Evolutionary conservation across 2,888 invertebrate genomes (phyloP), one percentile per base, ranked within the genome.

Genomic region (Balanococcus diminutus): DNA sequence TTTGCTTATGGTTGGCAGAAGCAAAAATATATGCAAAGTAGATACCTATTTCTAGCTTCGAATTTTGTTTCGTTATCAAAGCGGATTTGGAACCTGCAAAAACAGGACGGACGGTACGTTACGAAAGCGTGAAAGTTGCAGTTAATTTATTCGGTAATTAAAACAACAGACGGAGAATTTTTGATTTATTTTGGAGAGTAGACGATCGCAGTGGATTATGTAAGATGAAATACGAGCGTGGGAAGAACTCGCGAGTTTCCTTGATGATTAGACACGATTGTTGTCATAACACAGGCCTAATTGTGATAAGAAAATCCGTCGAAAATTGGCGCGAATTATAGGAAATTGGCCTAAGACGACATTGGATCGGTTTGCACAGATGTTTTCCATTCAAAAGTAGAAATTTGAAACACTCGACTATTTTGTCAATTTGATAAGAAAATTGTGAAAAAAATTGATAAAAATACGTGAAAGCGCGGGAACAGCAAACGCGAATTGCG

Each of bases 81-180:
- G n/a, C 36, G 75, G 36, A 32, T 31, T 19, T 67, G 2, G 28
- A 16, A 14, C 14, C 28, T 31, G 31, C 3, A 72, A 32, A 72
- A 72, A 72, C 5, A 16, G 9, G 3, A 67, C n/a, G 56, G 56
- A 36, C 11, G 36, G 5, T 36, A n/a, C 19, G 32, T 79, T 31
- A 79, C 36, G 75, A 79, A 79, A 79, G 75, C 75, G 75, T 79
- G 75, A 79, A 79, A 79, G 75, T 79, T 36, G 75, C 56, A 1
- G 67, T 31, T 67, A 67, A 67, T 67, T 67, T 67, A 67, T 67
- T 67, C 67, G 67, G 28, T 67, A 67, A 67, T 67, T 67, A 67
- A n/a, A 67, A 67, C 67, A 61, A 61, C 22, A 46, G n/a, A 1
- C 19, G 56, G 16, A 51, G 51, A 16, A n/a, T 56, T 56, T 56